A percentile compares a stretch with the other conserved stretches of the same genome.
These are phyloP conservation scores for Drosophila austrosaltans DNA, from an alignment of 2,888 invertebrate genomes.

Conservation along the genomic window DNA sequence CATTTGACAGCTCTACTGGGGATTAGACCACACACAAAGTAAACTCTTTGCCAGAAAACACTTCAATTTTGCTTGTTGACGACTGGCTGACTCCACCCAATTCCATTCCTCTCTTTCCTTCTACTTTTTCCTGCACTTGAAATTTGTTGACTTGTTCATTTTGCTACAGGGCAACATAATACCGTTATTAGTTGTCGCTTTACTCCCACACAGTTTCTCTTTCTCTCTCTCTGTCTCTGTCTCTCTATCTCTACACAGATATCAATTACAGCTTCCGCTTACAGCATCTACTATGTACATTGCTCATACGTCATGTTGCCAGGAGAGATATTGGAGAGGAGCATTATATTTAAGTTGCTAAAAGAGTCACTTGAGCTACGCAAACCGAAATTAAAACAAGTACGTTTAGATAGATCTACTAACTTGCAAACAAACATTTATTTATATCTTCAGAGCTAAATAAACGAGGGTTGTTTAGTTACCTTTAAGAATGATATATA, in stretches of 20 bases:
- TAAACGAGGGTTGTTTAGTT: background rate
- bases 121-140: background rate
- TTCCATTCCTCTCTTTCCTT: background rate
- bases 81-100: background rate
- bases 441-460: conserved; percentile 27
- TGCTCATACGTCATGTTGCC: conserved; percentile 53
- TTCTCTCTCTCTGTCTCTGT: background rate
- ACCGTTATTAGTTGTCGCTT: conserved; percentile 1
- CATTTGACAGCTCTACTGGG: conserved; percentile 57
- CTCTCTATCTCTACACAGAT: conserved; percentile 14
- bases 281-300: conserved; percentile 33
- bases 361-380: conserved; percentile 52
- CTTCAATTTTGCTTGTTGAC: conserved; percentile 23
- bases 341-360: conserved; percentile 55
- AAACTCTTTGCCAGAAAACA: conserved; percentile 17
- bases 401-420: conserved; percentile 26
- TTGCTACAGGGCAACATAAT: conserved; percentile 16
- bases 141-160: conserved; percentile 28
- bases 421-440: background rate
- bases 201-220: background rate
- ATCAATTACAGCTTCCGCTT: conserved; percentile 43
- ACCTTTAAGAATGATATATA: background rate
- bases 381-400: conserved; percentile 62
- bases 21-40: conserved; percentile 28
- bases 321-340: conserved; percentile 29